phyloP scores from a whole-genome alignment of 2,888 invertebrate species.

The Camponotus fellah region DNA sequence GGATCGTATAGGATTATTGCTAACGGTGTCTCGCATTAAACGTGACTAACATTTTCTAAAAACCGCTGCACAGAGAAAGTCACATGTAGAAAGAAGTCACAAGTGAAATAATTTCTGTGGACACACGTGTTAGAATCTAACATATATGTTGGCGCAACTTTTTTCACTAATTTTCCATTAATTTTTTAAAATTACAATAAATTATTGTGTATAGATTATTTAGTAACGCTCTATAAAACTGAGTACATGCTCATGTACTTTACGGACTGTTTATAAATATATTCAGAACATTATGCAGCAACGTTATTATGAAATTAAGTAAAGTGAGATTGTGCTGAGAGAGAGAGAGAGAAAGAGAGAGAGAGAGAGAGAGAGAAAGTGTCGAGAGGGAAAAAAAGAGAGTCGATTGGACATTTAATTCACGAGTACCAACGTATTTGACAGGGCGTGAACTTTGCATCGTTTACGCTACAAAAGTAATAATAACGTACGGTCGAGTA shows the following conservation, averaged over 20 bases:
- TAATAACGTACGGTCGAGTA: slow-evolving; percentile 21
- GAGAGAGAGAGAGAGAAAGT: not conserved
- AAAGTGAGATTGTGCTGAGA: slow-evolving; percentile 22
- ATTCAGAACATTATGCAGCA: slow-evolving; percentile 19
- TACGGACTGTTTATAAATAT: not conserved
- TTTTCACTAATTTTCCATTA: too few relatives aligned
- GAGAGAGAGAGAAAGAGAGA: not conserved
- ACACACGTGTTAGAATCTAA: not conserved
- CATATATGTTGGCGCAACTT: not conserved
- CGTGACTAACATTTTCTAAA: slow-evolving; percentile 32
- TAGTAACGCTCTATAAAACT: not conserved
- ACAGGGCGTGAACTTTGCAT: not conserved
- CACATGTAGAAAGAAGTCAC: not conserved
- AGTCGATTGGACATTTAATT: slow-evolving; percentile 28
- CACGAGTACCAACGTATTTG: not conserved
- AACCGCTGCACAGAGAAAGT: not conserved
- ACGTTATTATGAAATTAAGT: slow-evolving; percentile 24
- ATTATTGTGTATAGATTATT: not conserved
- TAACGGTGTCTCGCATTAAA: slow-evolving; percentile 34
- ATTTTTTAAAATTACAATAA: not conserved
- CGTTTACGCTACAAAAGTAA: not conserved
- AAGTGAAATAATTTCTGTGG: not conserved
- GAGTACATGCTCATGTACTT: not conserved
- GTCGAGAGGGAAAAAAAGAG: too few relatives aligned
- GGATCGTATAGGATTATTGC: slow-evolving; percentile 23